These are phyloP conservation scores for Gallinago stenura DNA, from an alignment of 2,797 vertebrate genomes.

Conservation along the genomic window DNA sequence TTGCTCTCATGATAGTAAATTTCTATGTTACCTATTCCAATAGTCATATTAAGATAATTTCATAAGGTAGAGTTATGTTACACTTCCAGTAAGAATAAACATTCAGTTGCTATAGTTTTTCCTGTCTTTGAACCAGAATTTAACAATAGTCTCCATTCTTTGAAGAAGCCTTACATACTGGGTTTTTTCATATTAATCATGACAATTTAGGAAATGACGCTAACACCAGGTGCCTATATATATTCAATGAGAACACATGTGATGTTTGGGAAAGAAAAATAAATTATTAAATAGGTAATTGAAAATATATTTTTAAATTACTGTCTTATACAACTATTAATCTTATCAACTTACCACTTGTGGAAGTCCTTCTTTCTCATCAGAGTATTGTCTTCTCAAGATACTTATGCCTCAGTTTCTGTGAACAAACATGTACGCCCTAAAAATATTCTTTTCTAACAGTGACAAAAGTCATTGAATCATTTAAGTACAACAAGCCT, in stretches of 20 bases:
- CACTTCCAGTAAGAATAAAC: not conserved
- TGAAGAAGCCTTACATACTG: not conserved
- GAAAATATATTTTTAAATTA: not conserved
- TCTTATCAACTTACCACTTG: not conserved
- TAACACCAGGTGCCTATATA: not conserved
- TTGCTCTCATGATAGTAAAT: not conserved
- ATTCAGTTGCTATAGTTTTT: not conserved
- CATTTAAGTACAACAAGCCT: not conserved
- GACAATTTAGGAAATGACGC: not conserved
- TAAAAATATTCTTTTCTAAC: not conserved
- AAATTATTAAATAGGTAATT: not conserved
- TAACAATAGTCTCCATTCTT: not conserved
- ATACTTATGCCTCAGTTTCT: not conserved
- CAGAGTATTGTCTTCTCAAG: not conserved
- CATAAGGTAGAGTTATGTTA: not conserved
- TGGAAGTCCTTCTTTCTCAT: not conserved
- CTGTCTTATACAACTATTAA: not conserved
- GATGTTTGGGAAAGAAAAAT: fast-evolving
- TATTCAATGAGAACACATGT: not conserved
- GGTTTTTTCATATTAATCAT: fast-evolving
- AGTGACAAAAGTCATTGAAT: not conserved
- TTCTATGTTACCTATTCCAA: not conserved
- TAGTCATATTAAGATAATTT: not conserved
- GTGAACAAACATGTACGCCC: not conserved
- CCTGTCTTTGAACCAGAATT: not conserved